These are phyloP conservation scores for Hydrozoanthus gracilis DNA, from an alignment of 92 coral and sea anemone species.

Conservation along the genomic window DNA sequence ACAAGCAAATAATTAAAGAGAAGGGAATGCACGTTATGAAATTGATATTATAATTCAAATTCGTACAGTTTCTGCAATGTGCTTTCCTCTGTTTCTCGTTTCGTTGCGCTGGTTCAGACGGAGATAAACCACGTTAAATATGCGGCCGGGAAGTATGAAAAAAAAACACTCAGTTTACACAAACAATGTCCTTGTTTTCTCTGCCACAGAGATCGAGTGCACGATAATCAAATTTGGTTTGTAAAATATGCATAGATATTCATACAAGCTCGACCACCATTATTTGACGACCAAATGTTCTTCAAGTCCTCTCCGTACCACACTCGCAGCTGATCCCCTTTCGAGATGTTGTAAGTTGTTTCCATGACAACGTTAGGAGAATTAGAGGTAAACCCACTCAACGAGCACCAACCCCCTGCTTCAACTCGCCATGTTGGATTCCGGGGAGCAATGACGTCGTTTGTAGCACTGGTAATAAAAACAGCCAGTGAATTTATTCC, in stretches of 20 bases:
- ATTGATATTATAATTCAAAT: too few relatives aligned
- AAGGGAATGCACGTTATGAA: too few relatives aligned
- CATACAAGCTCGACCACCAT: background rate
- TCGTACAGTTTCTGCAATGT: too few relatives aligned
- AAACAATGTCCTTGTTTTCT: too few relatives aligned
- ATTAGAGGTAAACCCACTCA: constrained; percentile 10
- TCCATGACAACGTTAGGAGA: constrained; percentile 11
- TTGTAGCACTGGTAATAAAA: background rate
- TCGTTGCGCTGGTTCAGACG: too few relatives aligned
- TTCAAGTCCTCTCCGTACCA: constrained; percentile 36
- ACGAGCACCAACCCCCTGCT: background rate
- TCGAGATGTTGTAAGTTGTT: background rate
- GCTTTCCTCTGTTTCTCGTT: too few relatives aligned
- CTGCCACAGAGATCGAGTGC: too few relatives aligned
- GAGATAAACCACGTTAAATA: too few relatives aligned
- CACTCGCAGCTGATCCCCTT: constrained; percentile 3
- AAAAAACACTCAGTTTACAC: too few relatives aligned
- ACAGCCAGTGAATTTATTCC: background rate
- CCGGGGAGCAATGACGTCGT: constrained; percentile 1
- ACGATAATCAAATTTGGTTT: background rate
- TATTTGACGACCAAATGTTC: background rate
- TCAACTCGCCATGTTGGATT: background rate
- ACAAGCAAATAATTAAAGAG: background rate
- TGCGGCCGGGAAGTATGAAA: too few relatives aligned
- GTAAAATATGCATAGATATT: background rate